These are phyloP conservation scores for Gavia stellata DNA, from an alignment of 2,113 vertebrate genomes.

Conservation along the genomic window DNA sequence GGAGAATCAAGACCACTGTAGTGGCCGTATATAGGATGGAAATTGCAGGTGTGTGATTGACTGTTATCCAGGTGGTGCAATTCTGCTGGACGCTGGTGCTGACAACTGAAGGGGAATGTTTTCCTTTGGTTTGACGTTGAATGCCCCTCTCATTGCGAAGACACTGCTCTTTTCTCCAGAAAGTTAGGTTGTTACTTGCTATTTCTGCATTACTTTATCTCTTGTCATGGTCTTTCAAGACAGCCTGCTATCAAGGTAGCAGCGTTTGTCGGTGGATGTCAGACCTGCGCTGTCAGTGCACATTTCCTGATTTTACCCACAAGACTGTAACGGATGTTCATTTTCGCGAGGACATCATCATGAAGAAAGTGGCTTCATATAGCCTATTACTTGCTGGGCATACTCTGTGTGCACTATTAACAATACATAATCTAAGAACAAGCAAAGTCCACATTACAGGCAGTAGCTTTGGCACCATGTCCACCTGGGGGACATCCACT, in stretches of 20 bases:
- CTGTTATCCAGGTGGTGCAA: neutral
- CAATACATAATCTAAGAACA: accelerated
- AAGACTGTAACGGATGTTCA: accelerated
- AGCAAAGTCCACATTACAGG: neutral
- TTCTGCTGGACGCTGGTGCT: neutral
- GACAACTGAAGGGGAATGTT: neutral
- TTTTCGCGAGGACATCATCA: neutral
- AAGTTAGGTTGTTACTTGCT: neutral
- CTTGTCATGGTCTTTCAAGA: neutral
- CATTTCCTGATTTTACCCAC: neutral
- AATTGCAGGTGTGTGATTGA: neutral
- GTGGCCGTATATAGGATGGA: neutral
- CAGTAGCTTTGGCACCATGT: accelerated
- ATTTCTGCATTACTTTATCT: neutral
- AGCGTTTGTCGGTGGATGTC: neutral
- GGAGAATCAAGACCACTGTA: neutral
- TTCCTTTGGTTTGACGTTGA: neutral
- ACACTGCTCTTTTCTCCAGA: neutral
- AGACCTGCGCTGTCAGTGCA: neutral
- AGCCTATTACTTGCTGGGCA: neutral
- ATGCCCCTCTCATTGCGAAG: neutral
- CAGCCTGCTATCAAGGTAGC: neutral
- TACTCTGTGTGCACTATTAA: accelerated
- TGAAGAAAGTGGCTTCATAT: neutral
- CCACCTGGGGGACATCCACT: neutral